Base-by-base conservation (phyloP, 2,888 invertebrate genomes). In the Thymelicus acteon region DNA sequence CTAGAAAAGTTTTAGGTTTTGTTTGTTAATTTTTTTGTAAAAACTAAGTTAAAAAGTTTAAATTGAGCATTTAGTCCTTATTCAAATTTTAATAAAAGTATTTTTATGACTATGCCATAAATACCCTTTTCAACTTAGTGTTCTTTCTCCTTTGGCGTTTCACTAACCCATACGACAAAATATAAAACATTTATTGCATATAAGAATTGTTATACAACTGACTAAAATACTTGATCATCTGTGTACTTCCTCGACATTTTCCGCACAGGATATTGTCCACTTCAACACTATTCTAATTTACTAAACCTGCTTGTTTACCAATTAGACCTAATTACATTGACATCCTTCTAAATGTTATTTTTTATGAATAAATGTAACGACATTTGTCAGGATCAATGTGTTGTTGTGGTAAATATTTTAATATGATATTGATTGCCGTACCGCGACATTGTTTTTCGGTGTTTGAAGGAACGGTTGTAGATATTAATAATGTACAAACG, bases 401-500 rank as follows among this genome's bases (percentile, higher is more conserved):
- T 61, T 67, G 61, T 24, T 44, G 47, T 39, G 62, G 57, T 48
- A 7, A 69, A 47, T 63, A 63, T 69, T 63, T 58, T 69, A 57
- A 44, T 39, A 24, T 24, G 58, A 39, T 69, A 37, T 19, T 52
- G 15, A 52, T 52, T 19, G 19, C 49, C 49, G 49, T 19, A 52
- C 49, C 49, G 12, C 1, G 31, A 31, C 31, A 63, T 63, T 52
- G 67, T 60, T 52, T 31, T 61, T 62, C 62, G 47, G 19, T 68
- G 62, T 68, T 62, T 60, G 47, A 10, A 15, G 54, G 57, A 57
- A 49, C 40, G 13, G 19, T 47, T 69, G 54, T 54, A 47, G 40
- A 57, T 60, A 64, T 49, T 68, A 31, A 63, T 60, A 15, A 70
- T 63, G 70, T 70, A 70, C 64, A 70, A 70, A 70, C 49, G 6